Conservation (phyloP, 1,140 invertebrate genomes). For the Trichoplusia ni region DNA sequence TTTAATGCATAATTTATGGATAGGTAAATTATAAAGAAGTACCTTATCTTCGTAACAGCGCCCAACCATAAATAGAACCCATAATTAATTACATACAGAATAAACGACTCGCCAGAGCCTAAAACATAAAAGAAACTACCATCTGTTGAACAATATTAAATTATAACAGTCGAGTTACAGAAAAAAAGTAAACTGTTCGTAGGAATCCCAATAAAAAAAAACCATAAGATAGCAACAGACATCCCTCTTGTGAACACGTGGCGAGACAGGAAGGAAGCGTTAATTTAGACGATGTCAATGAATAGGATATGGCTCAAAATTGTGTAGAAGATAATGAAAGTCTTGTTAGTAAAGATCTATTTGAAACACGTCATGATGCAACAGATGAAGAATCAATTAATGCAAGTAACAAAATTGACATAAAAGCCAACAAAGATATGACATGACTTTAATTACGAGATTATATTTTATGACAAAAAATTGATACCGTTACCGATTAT, state of each 20-base stretch:
- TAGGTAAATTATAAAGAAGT: no score
- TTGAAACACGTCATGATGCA: background rate
- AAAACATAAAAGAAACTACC: background rate
- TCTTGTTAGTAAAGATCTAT: constrained; percentile 8
- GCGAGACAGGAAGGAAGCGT: constrained; percentile 43
- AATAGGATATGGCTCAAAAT: constrained; percentile 4
- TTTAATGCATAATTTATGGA: no score
- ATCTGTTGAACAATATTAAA: constrained; percentile 13
- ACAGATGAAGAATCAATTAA: no score
- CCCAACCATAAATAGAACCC: no score
- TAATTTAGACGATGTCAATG: constrained; percentile 30
- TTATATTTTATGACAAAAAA: no score
- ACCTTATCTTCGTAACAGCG: no score
- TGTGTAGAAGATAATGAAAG: constrained; percentile 6
- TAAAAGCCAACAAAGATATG: no score
- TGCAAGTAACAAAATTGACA: no score
- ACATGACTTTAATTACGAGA: no score
- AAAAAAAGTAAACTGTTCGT: constrained; percentile 23
- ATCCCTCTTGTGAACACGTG: constrained; percentile 44
- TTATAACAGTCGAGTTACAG: background rate
- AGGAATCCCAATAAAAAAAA: constrained; percentile 35
- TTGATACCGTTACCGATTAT: no score
- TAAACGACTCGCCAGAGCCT: background rate
- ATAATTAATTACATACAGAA: background rate
- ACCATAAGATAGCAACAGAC: constrained; percentile 21